These are phyloP conservation scores for Plecturocebus donacophilus DNA, from an alignment of 2,113 vertebrate genomes.

Conservation along the genomic window DNA sequence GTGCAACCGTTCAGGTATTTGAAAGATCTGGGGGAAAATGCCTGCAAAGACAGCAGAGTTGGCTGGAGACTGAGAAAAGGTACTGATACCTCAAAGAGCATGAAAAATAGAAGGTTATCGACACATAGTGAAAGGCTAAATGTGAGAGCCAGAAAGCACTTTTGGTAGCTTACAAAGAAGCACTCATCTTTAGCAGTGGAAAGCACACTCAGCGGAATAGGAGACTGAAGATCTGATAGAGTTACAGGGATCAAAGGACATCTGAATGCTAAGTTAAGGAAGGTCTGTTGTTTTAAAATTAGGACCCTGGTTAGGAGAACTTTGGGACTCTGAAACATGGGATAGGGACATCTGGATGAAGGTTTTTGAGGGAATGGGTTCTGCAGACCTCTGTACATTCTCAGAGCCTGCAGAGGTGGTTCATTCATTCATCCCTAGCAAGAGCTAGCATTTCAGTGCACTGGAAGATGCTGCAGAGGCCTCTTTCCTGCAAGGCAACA, in stretches of 20 bases:
- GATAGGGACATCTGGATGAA: background rate
- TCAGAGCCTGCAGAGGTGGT: background rate
- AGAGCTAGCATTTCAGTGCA: background rate
- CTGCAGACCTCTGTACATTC: background rate
- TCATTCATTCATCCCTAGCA: background rate
- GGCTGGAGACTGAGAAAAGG: background rate
- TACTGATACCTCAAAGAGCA: background rate
- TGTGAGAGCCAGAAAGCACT: background rate
- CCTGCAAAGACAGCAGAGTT: background rate
- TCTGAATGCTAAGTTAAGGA: background rate
- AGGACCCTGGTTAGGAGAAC: background rate
- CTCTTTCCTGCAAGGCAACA: background rate
- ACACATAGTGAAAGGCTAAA: background rate
- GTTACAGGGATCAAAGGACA: background rate
- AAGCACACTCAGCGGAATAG: background rate
- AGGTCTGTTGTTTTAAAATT: background rate
- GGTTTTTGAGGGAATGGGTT: background rate
- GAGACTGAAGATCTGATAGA: background rate
- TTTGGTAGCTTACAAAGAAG: background rate
- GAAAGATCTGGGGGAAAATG: background rate
- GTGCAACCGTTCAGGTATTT: background rate
- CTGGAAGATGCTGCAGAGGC: background rate
- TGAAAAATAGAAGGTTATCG: background rate
- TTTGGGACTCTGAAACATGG: background rate
- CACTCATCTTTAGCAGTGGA: background rate